Evolutionary conservation across 2,888 invertebrate species (phyloP), one percentile per base, ranked within the genome.

Genomic region (Cynaeus angustus): DNA sequence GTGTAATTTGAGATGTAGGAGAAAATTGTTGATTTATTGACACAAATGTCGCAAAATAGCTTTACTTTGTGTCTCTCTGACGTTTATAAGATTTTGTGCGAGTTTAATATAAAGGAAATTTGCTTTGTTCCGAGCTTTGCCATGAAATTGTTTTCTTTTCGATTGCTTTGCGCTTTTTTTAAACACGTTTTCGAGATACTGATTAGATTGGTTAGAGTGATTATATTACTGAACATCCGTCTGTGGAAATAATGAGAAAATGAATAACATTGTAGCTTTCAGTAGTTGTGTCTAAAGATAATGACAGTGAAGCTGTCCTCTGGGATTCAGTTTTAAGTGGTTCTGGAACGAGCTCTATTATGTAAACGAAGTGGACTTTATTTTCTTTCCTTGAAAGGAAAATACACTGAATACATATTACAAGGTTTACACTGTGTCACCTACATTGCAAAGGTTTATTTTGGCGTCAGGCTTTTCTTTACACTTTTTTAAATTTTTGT

Each of bases 281-380:
- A 37, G 37, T 37, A 41, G 41, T 41, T 41, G 41, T 12, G 41
- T n/a, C 41, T 41, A 13, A n/a, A 41, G 41, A 41, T 41, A 41
- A 41, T 12, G 33, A 33, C 33, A n/a, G 9, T n/a, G 33, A n/a
- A 33, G 33, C 33, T n/a, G 41, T 12, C 41, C 41, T 41, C 41
- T 3, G 41, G 41, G 41, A 41, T 10, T 41, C 41, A 12, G 10
- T n/a, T 41, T 41, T 41, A 41, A 41, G 41, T 12, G 41, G 41
- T 12, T 41, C 6, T 12, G 41, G 12, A 41, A 13, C 12, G 10
- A 12, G 41, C 12, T 41, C 41, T 41, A 41, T 41, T 41, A 41
- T 41, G 41, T 41, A 41, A 41, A 12, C 41, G 41, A 41, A 41
- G 41, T 41, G 41, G 41, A 41, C 41, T 41, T 41, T 41, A 41